Evolutionary conservation across 2,113 vertebrate genomes (phyloP).

Genomic region (Paratilapia polleni): DNA sequence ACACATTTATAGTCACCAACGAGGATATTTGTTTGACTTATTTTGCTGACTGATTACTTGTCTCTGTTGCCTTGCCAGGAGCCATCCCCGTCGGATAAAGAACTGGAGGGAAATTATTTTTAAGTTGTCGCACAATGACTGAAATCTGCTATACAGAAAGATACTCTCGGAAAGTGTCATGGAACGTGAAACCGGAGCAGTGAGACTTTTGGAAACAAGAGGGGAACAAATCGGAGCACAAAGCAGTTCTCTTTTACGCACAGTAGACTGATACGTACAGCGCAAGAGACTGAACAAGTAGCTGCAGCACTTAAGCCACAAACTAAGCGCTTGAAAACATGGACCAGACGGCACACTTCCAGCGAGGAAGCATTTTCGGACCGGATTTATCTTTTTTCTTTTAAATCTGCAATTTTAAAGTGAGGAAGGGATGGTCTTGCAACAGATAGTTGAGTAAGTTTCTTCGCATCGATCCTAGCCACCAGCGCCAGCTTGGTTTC

Average conservation of each 20-base stretch:
- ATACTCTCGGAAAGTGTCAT: slow-evolving; percentile 37
- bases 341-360: slow-evolving; percentile 54
- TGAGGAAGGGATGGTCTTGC: slow-evolving; percentile 39
- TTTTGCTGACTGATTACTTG: not conserved
- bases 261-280: not conserved
- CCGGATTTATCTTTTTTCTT: slow-evolving; percentile 38
- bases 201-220: slow-evolving; percentile 19
- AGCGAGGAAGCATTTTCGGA: slow-evolving; percentile 9
- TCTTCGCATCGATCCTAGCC: not conserved
- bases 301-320: slow-evolving; percentile 15
- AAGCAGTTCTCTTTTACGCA: not conserved
- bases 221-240: not conserved
- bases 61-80: slow-evolving; percentile 5
- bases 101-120: slow-evolving; percentile 2
- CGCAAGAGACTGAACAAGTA: slow-evolving; percentile 14
- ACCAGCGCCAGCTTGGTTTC: not conserved
- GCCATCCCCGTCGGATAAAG: not conserved
- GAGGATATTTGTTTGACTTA: slow-evolving; percentile 18
- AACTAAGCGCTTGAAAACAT: slow-evolving; percentile 52
- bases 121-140: slow-evolving; percentile 49
- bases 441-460: slow-evolving; percentile 60
- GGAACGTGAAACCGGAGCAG: slow-evolving; percentile 6
- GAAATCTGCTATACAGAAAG: not conserved
- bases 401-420: slow-evolving; percentile 28
- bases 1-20: not conserved